phyloP scores from a whole-genome alignment of 2,113 vertebrate genomes.

The Upupa epops region DNA sequence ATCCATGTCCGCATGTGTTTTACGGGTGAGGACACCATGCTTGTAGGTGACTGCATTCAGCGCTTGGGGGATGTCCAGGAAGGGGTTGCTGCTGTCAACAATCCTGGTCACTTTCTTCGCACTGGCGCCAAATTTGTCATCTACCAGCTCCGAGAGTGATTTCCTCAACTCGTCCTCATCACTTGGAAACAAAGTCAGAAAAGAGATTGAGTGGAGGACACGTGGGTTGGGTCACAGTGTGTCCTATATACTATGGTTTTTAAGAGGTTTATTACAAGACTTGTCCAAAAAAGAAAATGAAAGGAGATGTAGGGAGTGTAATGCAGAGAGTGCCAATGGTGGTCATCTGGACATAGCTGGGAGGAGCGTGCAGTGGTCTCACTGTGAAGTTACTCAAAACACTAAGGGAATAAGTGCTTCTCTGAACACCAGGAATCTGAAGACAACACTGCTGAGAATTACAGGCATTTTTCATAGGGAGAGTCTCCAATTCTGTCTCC shows the following conservation, averaged over 20 bases:
- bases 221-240: not conserved
- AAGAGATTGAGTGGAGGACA: not conserved
- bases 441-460: not conserved
- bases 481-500: not conserved
- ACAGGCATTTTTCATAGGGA: not conserved
- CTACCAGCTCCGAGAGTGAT: conserved; percentile 95
- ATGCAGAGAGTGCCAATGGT: not conserved
- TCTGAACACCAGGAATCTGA: not conserved
- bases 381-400: not conserved
- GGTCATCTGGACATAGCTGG: not conserved
- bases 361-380: not conserved
- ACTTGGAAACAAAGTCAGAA: conserved; percentile 74
- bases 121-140: conserved; percentile 91
- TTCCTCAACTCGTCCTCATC: conserved; percentile 97
- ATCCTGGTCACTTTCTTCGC: conserved; percentile 91
- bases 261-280: not conserved
- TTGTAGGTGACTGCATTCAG: conserved; percentile 93
- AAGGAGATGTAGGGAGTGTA: not conserved
- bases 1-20: conserved; percentile 96
- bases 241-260: not conserved
- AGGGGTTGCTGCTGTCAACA: conserved; percentile 93
- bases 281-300: not conserved
- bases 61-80: conserved; percentile 91
- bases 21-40: conserved; percentile 91
- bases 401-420: not conserved